Percentiles rank a stretch among this genome's conserved stretches.
These are phyloP conservation scores for Sardina pilchardus DNA, from an alignment of 2,113 vertebrate species.

Conservation along the genomic window DNA sequence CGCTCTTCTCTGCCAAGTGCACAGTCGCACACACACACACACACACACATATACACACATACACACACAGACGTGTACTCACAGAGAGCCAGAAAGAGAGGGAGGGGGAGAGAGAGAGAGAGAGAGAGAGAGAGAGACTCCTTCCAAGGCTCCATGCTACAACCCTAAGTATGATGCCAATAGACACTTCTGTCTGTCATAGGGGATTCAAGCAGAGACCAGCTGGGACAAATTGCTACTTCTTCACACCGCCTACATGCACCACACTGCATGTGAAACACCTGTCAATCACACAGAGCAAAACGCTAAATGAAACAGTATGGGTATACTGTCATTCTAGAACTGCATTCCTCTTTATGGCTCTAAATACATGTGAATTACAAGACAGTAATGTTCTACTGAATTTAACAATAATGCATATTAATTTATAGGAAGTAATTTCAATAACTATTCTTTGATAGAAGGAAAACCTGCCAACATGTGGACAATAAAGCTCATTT, in stretches of 20 bases:
- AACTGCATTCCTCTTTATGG: not conserved
- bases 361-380: not conserved
- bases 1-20: not conserved
- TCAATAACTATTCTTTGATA: constrained; percentile 3
- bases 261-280: not conserved
- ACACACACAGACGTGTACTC: constrained; percentile 23
- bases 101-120: not conserved
- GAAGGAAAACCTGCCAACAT: not conserved
- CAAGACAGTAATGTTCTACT: not conserved
- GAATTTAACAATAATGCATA: not conserved
- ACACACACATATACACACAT: constrained; percentile 14
- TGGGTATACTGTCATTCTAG: not conserved
- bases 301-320: not conserved
- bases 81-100: not conserved
- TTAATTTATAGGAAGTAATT: not conserved
- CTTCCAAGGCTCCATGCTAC: constrained; percentile 30
- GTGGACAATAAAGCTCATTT: not conserved
- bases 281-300: not conserved
- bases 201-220: not conserved
- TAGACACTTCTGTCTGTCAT: not conserved
- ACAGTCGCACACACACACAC: not conserved
- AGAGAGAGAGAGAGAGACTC: constrained; percentile 27
- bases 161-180: constrained; percentile 2
- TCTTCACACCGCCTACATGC: not conserved
- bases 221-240: not conserved